Conservation (phyloP, 2,113 vertebrate species). For the Phalacrocorax pelagicus region DNA sequence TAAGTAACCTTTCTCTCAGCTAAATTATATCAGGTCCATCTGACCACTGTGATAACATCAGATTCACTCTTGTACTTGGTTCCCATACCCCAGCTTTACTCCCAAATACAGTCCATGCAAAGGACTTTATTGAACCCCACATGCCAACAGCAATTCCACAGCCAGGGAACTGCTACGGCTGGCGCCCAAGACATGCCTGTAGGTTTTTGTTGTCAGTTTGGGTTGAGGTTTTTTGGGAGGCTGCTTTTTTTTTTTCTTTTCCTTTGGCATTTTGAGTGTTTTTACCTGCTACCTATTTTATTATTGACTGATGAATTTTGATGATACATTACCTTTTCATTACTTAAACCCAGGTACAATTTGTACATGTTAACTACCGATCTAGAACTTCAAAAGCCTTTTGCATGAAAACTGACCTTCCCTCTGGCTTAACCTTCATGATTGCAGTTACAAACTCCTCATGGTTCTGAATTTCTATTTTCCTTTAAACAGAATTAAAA, state of each 20-base stretch:
- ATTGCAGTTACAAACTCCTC: not conserved
- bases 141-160: not conserved
- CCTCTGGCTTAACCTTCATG: not conserved
- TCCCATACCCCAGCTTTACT: not conserved
- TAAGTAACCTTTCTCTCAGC: not conserved
- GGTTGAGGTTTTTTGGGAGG: not conserved
- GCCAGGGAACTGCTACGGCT: not conserved
- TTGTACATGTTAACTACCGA: not conserved
- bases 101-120: not conserved
- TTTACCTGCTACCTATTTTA: not conserved
- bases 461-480: not conserved
- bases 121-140: not conserved
- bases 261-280: not conserved
- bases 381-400: not conserved
- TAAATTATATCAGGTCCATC: not conserved
- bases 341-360: not conserved
- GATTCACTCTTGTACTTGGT: not conserved
- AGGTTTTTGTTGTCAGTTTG: not conserved
- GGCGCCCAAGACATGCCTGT: fast-evolving
- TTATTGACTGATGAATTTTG: not conserved
- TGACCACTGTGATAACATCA: not conserved
- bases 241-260: not conserved
- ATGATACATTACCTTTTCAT: not conserved
- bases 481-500: not conserved
- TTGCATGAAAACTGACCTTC: not conserved